Evolutionary conservation across 2,888 invertebrate genomes (phyloP).

Genomic region (Drosophila kanekoi): DNA sequence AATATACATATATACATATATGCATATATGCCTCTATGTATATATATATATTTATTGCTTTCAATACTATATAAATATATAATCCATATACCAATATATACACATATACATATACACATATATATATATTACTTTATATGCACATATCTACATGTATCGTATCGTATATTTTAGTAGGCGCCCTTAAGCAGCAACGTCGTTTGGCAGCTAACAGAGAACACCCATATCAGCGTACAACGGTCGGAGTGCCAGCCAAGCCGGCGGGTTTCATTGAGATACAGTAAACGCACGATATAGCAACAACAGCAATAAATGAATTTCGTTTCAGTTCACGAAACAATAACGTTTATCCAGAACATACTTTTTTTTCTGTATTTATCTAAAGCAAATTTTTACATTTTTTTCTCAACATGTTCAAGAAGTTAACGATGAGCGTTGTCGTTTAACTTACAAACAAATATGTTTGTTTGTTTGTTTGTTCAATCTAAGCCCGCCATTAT

Average conservation of each 20-base stretch:
- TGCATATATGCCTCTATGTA: conserved; percentile 14
- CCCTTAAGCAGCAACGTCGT: conserved; percentile 91
- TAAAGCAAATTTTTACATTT: conserved; percentile 24
- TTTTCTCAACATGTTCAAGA: conserved; percentile 9
- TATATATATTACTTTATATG: conserved; percentile 51
- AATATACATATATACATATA: conserved; percentile 49
- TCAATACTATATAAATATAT: conserved; percentile 44
- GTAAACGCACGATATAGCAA: conserved; percentile 31
- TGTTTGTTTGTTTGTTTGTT: not conserved
- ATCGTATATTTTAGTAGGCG: conserved; percentile 85
- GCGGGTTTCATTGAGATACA: conserved; percentile 84
- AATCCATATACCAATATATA: conserved; percentile 34
- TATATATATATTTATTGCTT: conserved; percentile 43
- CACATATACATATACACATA: conserved; percentile 31
- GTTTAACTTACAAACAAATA: conserved; percentile 12
- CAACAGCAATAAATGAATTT: conserved; percentile 37
- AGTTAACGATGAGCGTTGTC: conserved; percentile 19
- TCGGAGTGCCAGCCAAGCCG: conserved; percentile 89
- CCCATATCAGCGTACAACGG: conserved; percentile 96
- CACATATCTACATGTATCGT: conserved; percentile 72
- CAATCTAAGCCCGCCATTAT: too few relatives aligned
- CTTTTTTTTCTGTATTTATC: conserved; percentile 38
- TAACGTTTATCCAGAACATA: conserved; percentile 7
- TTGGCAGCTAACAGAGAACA: conserved; percentile 94
- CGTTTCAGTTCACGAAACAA: conserved; percentile 35